phyloP scores from a whole-genome alignment of 2,888 invertebrate species.

The Cybosia mesomella region DNA sequence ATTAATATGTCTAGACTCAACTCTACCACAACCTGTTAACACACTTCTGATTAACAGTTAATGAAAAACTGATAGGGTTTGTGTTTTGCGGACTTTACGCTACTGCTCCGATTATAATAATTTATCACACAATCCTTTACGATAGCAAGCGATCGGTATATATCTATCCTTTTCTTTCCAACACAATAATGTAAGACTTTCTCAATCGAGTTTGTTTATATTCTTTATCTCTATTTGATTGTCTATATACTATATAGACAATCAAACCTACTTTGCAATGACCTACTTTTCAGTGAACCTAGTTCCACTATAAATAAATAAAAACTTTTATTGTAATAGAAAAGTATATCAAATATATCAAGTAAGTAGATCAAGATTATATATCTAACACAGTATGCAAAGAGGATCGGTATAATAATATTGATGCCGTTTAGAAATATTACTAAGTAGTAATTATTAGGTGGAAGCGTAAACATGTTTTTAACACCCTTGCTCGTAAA shows the following conservation, averaged over 20 bases:
- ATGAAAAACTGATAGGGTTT: neutral
- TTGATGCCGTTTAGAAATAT: no score
- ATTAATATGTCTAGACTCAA: neutral
- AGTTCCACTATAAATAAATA: conserved; percentile 23
- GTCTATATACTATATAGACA: neutral
- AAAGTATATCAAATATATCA: no score
- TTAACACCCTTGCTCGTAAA: no score
- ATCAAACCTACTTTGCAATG: no score
- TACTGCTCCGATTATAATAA: neutral
- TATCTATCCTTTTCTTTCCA: neutral
- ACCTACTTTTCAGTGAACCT: conserved; percentile 35
- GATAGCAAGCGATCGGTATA: no score
- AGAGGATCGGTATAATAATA: no score
- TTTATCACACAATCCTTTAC: neutral
- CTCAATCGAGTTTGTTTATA: neutral
- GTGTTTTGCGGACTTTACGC: neutral
- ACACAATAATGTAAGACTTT: neutral
- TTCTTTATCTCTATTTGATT: neutral
- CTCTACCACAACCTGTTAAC: neutral
- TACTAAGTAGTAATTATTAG: no score
- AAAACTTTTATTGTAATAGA: no score
- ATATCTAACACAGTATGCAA: no score
- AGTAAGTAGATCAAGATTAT: no score
- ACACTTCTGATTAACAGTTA: neutral
- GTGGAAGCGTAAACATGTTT: no score